A percentile compares a stretch with the other conserved stretches of the same genome.
phyloP scores from a whole-genome alignment of 2,113 vertebrate genomes.

The Amphiprion ocellaris region DNA sequence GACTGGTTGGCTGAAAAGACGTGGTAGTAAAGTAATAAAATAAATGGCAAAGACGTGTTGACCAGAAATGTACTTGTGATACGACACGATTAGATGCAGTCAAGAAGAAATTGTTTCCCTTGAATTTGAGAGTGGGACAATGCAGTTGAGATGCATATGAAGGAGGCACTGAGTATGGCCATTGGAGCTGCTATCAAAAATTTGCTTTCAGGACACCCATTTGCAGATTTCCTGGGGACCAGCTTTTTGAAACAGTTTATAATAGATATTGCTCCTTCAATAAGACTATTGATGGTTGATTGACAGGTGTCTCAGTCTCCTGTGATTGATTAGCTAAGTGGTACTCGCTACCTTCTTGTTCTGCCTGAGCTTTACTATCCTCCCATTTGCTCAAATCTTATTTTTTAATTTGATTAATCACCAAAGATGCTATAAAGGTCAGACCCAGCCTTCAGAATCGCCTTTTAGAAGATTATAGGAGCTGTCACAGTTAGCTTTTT shows the following conservation, averaged over 20 bases:
- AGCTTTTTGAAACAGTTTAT: neutral
- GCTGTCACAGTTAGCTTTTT: neutral
- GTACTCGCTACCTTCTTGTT: neutral
- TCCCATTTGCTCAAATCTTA: neutral
- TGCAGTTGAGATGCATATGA: too few relatives aligned
- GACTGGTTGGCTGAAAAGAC: too few relatives aligned
- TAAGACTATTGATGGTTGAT: neutral
- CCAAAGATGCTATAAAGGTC: neutral
- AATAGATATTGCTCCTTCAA: neutral
- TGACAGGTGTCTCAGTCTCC: neutral
- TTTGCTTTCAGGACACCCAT: neutral
- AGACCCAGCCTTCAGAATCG: neutral
- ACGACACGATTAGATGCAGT: too few relatives aligned
- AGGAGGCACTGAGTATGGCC: neutral
- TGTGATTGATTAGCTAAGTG: neutral
- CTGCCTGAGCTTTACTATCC: neutral
- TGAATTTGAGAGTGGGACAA: too few relatives aligned
- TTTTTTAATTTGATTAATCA: neutral
- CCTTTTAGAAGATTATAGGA: neutral
- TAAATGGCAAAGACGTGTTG: too few relatives aligned
- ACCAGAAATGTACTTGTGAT: too few relatives aligned
- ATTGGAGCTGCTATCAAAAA: neutral
- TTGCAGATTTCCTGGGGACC: neutral
- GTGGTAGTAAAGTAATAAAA: too few relatives aligned
- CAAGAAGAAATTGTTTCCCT: too few relatives aligned